A percentile compares a stretch with the other conserved stretches of the same genome.
These are phyloP conservation scores for Pristionchus exspectatus DNA, from an alignment of 2,888 invertebrate genomes.

Conservation along the genomic window DNA sequence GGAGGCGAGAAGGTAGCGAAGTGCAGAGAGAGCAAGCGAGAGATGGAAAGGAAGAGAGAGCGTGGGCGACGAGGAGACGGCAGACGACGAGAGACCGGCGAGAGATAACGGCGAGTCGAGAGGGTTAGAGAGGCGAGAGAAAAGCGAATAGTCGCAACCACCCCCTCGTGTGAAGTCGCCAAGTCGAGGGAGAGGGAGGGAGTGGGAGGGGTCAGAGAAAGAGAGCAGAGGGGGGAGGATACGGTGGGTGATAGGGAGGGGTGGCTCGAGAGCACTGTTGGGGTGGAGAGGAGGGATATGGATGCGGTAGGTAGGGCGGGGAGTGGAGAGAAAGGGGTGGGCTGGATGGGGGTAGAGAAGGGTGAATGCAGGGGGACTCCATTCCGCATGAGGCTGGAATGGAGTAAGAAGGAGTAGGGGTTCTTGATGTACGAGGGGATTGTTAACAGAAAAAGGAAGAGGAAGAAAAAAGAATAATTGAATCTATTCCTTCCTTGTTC, in stretches of 20 bases:
- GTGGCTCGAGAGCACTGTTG: no score
- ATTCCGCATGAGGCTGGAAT: not conserved
- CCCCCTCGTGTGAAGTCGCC: not conserved
- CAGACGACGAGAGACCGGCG: slow-evolving; percentile 46
- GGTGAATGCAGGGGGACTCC: not conserved
- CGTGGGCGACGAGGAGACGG: slow-evolving; percentile 15
- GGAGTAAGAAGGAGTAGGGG: not conserved
- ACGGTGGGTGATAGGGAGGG: slow-evolving; percentile 14
- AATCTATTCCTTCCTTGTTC: not conserved
- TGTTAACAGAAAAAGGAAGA: not conserved
- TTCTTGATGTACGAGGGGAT: not conserved
- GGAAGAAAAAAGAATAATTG: not conserved
- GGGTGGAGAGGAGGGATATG: not conserved
- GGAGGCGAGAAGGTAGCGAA: not conserved
- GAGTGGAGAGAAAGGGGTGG: not conserved
- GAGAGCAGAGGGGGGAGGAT: not conserved
- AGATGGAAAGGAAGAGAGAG: slow-evolving; percentile 8
- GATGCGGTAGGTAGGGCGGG: not conserved
- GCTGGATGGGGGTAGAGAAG: not conserved
- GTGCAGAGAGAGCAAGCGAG: not conserved
- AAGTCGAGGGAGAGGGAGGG: not conserved
- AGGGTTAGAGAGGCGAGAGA: not conserved
- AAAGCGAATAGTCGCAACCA: slow-evolving; percentile 19
- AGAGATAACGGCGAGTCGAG: slow-evolving; percentile 4
- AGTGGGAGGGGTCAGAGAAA: not conserved